Evolutionary conservation across 2,888 invertebrate species (phyloP).

Genomic region (Dermolepida albohirtum): DNA sequence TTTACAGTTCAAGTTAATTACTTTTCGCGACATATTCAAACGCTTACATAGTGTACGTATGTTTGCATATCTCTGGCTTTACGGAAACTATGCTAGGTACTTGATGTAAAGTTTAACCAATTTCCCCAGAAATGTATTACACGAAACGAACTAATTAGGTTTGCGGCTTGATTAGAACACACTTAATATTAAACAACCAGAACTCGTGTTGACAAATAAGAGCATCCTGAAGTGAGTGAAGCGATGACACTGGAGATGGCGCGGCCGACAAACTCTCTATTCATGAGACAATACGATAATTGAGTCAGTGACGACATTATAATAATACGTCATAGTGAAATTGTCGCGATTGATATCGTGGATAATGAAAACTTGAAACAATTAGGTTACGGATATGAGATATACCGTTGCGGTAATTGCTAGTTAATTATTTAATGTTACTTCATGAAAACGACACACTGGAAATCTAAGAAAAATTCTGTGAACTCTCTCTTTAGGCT

Average conservation of each 20-base stretch:
- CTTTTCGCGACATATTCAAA: too few species aligned
- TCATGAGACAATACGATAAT: conserved; percentile 35
- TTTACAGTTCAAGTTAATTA: too few species aligned
- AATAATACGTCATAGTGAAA: conserved; percentile 14
- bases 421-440: neutral
- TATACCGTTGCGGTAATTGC: neutral
- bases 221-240: conserved; percentile 28
- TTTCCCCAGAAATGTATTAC: conserved; percentile 30
- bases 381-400: neutral
- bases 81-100: neutral
- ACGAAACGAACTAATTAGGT: conserved; percentile 39
- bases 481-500: too few species aligned
- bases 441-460: neutral
- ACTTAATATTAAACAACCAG: conserved; percentile 34
- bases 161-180: conserved; percentile 41
- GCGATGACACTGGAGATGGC: conserved; percentile 10
- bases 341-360: conserved; percentile 12
- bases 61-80: too few species aligned
- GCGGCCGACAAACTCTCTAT: conserved; percentile 18
- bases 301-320: conserved; percentile 25
- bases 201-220: conserved; percentile 39
- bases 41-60: too few species aligned
- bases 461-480: too few species aligned
- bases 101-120: conserved; percentile 25
- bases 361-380: conserved; percentile 7